A percentile compares a stretch with the other conserved stretches of the same genome.
phyloP scores from a whole-genome alignment of 2,888 invertebrate species.

The Xylota sylvarum region DNA sequence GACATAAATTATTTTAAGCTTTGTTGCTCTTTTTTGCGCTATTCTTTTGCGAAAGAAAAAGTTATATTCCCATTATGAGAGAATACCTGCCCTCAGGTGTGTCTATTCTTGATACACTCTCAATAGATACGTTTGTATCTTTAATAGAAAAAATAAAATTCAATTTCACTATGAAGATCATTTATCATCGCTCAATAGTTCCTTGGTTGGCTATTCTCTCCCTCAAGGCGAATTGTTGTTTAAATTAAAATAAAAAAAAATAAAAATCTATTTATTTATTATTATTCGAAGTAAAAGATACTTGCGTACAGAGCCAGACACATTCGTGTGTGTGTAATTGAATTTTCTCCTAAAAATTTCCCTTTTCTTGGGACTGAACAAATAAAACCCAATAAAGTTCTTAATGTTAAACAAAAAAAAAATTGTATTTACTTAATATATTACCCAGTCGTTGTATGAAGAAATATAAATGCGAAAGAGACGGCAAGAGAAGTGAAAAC shows the following conservation, averaged over 20 bases:
- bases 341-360: slow-evolving; percentile 35
- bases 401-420: slow-evolving; percentile 12
- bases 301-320: background rate
- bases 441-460: slow-evolving; percentile 5
- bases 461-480: slow-evolving; percentile 39
- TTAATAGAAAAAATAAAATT: slow-evolving; percentile 5
- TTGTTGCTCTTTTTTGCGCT: slow-evolving; percentile 25
- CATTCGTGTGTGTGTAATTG: background rate
- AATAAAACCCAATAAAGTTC: slow-evolving; percentile 26
- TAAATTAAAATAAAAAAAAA: slow-evolving; percentile 3
- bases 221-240: slow-evolving; percentile 7
- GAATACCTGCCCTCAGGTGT: slow-evolving; percentile 49
- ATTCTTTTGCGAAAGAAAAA: slow-evolving; percentile 54
- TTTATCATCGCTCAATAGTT: slow-evolving; percentile 40
- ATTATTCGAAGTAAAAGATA: slow-evolving; percentile 6
- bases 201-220: background rate
- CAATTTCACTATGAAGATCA: slow-evolving; percentile 45
- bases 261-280: background rate
- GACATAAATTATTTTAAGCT: slow-evolving; percentile 64
- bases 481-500: slow-evolving; percentile 47
- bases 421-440: slow-evolving; percentile 17
- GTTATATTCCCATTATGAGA: slow-evolving; percentile 14
- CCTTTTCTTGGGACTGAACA: slow-evolving; percentile 37
- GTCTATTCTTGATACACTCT: background rate
- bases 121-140: slow-evolving; percentile 36